Evolutionary conservation across 2,888 invertebrate species (phyloP).

Genomic region (Tachina lurida): DNA sequence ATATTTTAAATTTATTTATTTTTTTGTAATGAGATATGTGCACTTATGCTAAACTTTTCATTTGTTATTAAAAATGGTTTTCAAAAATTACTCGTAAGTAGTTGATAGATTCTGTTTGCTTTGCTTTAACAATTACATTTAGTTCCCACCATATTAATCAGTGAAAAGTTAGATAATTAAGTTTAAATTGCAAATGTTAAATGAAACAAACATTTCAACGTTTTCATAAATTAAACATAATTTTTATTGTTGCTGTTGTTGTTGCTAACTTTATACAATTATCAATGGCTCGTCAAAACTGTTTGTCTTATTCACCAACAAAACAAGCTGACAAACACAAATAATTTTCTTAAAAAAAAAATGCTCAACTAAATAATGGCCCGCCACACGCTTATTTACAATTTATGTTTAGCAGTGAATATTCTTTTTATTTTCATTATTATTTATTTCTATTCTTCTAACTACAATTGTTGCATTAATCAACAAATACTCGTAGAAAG

Average conservation of each 20-base stretch:
- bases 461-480: conserved; percentile 61
- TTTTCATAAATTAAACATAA: conserved; percentile 44
- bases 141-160: conserved; percentile 9
- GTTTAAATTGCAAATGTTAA: conserved; percentile 20
- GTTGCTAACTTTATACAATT: conserved; percentile 38
- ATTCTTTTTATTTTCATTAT: conserved; percentile 27
- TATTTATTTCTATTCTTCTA: neutral
- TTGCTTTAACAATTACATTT: neutral
- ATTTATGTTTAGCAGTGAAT: conserved; percentile 32
- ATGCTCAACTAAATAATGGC: conserved; percentile 62
- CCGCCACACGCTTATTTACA: conserved; percentile 67
- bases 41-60: no score
- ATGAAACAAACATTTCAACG: conserved; percentile 49
- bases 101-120: neutral
- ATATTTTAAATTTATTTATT: no score
- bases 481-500: conserved; percentile 33
- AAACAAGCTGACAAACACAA: conserved; percentile 30
- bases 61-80: conserved; percentile 5
- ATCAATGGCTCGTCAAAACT: conserved; percentile 62
- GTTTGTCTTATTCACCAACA: conserved; percentile 37
- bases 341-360: conserved; percentile 38
- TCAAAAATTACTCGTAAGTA: neutral
- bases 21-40: no score
- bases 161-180: neutral
- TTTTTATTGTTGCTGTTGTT: conserved; percentile 1